These are phyloP conservation scores for Cichlasoma orientale DNA, from an alignment of 2,797 vertebrate species.

Conservation along the genomic window DNA sequence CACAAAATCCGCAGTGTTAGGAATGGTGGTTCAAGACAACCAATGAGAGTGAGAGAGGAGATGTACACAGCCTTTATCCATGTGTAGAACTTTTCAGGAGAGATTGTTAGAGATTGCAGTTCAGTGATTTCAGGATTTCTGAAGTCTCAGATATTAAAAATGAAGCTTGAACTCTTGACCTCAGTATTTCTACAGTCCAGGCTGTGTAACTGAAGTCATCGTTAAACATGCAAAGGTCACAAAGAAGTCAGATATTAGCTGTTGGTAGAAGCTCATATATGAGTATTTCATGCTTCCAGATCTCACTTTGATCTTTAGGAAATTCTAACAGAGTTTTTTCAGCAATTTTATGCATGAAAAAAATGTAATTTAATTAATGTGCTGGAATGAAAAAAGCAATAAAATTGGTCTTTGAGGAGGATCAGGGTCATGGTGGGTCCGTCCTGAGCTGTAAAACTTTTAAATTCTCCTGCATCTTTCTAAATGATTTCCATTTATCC, in stretches of 20 bases:
- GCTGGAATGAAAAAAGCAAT: neutral
- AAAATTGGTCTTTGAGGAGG: neutral
- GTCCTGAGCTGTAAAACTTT: too few species aligned
- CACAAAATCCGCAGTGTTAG: neutral
- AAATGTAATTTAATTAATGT: too few species aligned
- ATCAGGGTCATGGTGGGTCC: rapidly evolving
- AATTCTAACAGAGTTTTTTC: too few species aligned
- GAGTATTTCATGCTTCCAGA: too few species aligned
- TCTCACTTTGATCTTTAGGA: too few species aligned
- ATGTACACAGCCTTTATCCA: neutral
- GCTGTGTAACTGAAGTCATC: neutral
- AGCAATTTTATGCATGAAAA: too few species aligned
- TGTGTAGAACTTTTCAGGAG: neutral
- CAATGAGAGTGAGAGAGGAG: neutral
- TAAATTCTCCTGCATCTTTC: neutral
- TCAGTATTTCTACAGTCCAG: neutral
- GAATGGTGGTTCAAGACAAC: neutral
- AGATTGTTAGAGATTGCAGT: neutral
- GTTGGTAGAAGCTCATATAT: neutral
- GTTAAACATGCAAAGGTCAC: neutral
- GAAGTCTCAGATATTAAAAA: neutral
- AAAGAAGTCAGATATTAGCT: neutral
- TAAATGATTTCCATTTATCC: neutral
- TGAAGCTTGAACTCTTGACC: rapidly evolving
- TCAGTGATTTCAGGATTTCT: neutral